A percentile compares a stretch with the other conserved stretches of the same genome.
These are phyloP conservation scores for Teleogryllus oceanicus DNA, from an alignment of 2,888 invertebrate species.

Conservation along the genomic window DNA sequence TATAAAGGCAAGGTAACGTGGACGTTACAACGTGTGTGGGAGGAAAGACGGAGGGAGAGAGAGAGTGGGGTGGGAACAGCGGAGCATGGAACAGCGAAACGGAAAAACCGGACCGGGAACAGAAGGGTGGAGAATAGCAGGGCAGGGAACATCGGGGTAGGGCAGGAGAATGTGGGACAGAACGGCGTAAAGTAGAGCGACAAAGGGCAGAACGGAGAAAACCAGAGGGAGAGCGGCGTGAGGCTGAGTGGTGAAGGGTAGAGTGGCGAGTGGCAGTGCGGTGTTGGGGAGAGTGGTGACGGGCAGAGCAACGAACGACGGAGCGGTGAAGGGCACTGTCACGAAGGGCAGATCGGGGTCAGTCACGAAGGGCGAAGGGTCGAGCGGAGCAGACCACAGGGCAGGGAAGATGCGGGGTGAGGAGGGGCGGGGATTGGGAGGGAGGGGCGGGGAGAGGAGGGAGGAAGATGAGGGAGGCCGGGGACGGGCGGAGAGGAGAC, in stretches of 20 bases:
- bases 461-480: too few species aligned
- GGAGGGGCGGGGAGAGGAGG: too few species aligned
- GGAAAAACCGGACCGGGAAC: neutral
- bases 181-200: neutral
- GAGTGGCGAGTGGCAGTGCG: neutral
- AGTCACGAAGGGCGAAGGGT: too few species aligned
- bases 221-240: too few species aligned
- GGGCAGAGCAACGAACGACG: neutral
- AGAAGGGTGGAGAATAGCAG: neutral
- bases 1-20: too few species aligned
- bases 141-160: neutral
- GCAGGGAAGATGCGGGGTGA: too few species aligned
- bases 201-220: neutral
- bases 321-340: neutral
- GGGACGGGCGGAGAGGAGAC: too few species aligned
- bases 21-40: too few species aligned
- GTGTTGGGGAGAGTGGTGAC: neutral
- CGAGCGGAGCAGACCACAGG: too few species aligned
- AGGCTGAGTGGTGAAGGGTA: too few species aligned
- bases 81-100: neutral
- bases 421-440: too few species aligned
- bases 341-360: too few species aligned
- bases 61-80: neutral
- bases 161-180: neutral
- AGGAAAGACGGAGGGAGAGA: neutral